Conservation (phyloP, 1,140 invertebrate species). For the Drosophila suzukii region DNA sequence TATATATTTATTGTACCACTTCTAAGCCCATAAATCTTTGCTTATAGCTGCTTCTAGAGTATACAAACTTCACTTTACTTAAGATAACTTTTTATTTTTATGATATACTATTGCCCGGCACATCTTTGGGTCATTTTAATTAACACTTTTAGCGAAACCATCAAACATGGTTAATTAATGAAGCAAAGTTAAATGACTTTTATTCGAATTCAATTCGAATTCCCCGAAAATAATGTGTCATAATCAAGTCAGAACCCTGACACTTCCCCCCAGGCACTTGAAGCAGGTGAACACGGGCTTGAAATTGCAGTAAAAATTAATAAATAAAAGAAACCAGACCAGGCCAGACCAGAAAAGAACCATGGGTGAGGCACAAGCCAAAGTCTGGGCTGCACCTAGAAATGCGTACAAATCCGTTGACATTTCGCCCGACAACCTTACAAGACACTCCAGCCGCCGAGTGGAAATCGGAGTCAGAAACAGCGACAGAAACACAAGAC, state of each 20-base stretch:
- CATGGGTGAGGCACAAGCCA: conserved; percentile 64
- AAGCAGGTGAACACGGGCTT: conserved; percentile 55
- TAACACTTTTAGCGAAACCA: conserved; percentile 37
- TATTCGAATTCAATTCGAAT: conserved; percentile 18
- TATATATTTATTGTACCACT: background rate
- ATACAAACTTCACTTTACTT: background rate
- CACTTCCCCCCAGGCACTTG: conserved; percentile 38
- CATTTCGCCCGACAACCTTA: conserved; percentile 63
- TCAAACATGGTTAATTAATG: conserved; percentile 45
- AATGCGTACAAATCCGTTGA: conserved; percentile 68
- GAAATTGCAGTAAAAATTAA: conserved; percentile 29
- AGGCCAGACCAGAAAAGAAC: conserved; percentile 10
- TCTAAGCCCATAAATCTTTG: background rate
- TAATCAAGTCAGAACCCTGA: conserved; percentile 52
- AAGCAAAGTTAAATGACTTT: conserved; percentile 39
- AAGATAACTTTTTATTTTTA: background rate
- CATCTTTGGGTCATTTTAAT: conserved; percentile 51
- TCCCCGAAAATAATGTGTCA: conserved; percentile 32
- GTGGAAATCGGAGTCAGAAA: conserved; percentile 15
- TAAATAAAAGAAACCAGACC: background rate
- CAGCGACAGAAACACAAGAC: conserved; percentile 33
- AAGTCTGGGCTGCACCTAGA: conserved; percentile 61
- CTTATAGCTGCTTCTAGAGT: conserved; percentile 3
- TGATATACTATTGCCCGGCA: conserved; percentile 15
- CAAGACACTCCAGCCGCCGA: conserved; percentile 31